These are phyloP conservation scores for Verasper variegatus DNA, from an alignment of 2,113 vertebrate species.

Conservation along the genomic window DNA sequence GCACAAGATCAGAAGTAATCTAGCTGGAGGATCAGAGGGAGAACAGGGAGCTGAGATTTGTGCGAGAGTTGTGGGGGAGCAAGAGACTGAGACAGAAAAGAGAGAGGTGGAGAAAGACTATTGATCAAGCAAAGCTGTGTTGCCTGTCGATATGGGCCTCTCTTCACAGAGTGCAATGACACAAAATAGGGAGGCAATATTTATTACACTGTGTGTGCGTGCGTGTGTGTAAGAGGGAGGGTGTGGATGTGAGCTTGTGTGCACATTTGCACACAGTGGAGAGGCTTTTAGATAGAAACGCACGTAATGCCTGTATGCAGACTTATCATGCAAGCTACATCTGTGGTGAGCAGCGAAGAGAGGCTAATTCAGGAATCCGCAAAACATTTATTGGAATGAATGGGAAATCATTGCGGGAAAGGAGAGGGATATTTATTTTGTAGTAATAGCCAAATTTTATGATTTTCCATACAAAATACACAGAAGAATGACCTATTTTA, in stretches of 20 bases:
- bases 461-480: no score
- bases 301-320: no score
- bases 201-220: slow-evolving; percentile 36
- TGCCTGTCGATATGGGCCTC: slow-evolving; percentile 54
- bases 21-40: slow-evolving; percentile 35
- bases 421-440: no score
- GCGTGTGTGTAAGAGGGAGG: not conserved
- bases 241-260: not conserved
- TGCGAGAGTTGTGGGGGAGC: not conserved
- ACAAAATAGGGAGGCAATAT: slow-evolving; percentile 58
- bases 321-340: not conserved
- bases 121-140: slow-evolving; percentile 69
- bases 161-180: slow-evolving; percentile 63
- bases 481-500: no score
- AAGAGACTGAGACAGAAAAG: slow-evolving; percentile 1
- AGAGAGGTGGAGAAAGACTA: slow-evolving; percentile 45
- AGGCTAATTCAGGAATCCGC: not conserved
- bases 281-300: no score
- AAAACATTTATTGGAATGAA: not conserved
- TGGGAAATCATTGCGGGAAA: not conserved
- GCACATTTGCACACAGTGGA: not conserved
- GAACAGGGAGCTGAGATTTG: slow-evolving; percentile 31
- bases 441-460: no score
- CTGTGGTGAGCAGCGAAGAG: not conserved
- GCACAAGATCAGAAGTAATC: slow-evolving; percentile 53